phyloP scores from a whole-genome alignment of 2,888 invertebrate genomes.

The Drosophila ustulata region DNA sequence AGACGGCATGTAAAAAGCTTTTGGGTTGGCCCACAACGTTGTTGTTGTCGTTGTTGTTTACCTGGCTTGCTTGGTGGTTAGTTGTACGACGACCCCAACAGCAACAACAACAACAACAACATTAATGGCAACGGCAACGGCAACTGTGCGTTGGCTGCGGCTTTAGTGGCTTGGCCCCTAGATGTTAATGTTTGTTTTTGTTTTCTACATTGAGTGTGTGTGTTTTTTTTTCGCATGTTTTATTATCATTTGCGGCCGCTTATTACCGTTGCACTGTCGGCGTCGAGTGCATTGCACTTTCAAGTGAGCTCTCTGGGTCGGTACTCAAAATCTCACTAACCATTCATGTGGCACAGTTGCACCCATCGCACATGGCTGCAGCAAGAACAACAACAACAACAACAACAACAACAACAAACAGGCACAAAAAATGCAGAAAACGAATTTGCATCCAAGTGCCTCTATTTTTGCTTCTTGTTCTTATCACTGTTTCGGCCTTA shows the following conservation, averaged over 20 bases:
- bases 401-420: conserved; percentile 2
- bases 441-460: conserved; percentile 15
- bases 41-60: conserved; percentile 14
- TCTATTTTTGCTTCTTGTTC: neutral
- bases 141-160: conserved; percentile 35
- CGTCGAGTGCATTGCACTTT: conserved; percentile 69
- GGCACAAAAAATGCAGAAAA: neutral
- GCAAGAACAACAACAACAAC: conserved; percentile 21
- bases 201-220: neutral
- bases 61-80: conserved; percentile 37
- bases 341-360: conserved; percentile 64
- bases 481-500: conserved; percentile 6
- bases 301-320: conserved; percentile 35
- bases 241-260: conserved; percentile 66
- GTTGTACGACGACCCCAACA: conserved; percentile 35
- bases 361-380: conserved; percentile 37
- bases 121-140: neutral
- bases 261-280: conserved; percentile 55
- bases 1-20: conserved; percentile 5
- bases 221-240: conserved; percentile 52
- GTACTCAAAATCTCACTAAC: conserved; percentile 43
- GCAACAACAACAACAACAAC: conserved; percentile 1
- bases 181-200: conserved; percentile 42
- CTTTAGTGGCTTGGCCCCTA: conserved; percentile 24
- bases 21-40: neutral